Base-by-base conservation (phyloP, 2,888 invertebrate genomes). In the Auanema freiburgensis region DNA sequence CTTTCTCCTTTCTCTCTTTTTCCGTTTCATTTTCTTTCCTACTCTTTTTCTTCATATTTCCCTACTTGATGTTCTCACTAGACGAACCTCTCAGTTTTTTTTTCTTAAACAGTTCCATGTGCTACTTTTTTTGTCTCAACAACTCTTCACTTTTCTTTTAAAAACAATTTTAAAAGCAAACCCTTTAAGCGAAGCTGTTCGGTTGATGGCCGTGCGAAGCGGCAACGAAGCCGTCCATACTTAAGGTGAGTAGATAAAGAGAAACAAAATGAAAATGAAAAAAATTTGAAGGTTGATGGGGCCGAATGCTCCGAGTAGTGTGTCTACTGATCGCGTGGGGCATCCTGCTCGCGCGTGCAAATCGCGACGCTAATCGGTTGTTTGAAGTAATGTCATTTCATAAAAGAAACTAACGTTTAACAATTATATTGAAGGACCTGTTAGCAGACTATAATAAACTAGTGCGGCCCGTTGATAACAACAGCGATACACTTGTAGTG, bases 401-500 rank as follows among this genome's bases (percentile, higher is more conserved):
- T 33, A 33, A 33, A 33, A 40, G 16, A 56, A 43, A 56, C 2
- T 56, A 21, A 41, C 18, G n/a, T 49, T 12, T 57, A 33, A 44
- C 6, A 24, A 54, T 16, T 23, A 14, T 21, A n/a, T 46, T 44
- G 33, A 33, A 55, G 42, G 56, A 50, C 49, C 52, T 57, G 1
- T 57, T 69, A 40, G 42, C 77, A 63, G 82, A 82, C 59, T 82
- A 82, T 68, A 82, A 82, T 65, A 82, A 82, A 66, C 65, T 81
- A 41, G 83, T 83, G n/a, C 71, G 83, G 18, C 83, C 83, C 4
- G 83, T 83, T 41, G 71, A 79, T 65, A 78, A 78, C 67, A 93
- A 92, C 56, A 79, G 75, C 11, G 85, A 86, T 70, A 85, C 85
- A 21, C 81, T 87, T 50, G 84, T 84, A 16, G 86, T 87, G 55